phyloP scores from a whole-genome alignment of 2,888 invertebrate genomes.

The Dendrolimus pini region DNA sequence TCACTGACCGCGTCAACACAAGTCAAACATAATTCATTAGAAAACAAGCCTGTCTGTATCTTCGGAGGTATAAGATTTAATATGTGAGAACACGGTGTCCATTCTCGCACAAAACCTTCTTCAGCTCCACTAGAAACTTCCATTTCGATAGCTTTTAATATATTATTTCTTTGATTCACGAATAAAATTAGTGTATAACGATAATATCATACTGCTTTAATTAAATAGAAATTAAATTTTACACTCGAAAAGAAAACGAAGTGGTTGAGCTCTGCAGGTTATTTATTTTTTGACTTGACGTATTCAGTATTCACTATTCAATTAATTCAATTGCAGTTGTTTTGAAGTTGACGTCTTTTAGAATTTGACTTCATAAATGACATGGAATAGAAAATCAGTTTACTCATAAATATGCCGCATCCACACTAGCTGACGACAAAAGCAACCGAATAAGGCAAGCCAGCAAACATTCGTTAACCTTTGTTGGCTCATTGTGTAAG shows the following conservation, averaged over 20 bases:
- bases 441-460: no score
- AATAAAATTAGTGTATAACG: constrained; percentile 6
- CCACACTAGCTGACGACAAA: no score
- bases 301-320: no score
- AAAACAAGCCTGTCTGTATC: constrained; percentile 85
- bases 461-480: no score
- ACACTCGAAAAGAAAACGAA: constrained; percentile 15
- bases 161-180: not conserved
- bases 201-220: constrained; percentile 16
- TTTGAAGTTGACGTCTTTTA: no score
- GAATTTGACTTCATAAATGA: no score
- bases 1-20: constrained; percentile 89
- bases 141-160: constrained; percentile 30
- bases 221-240: constrained; percentile 10
- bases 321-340: no score
- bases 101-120: constrained; percentile 81
- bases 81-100: constrained; percentile 86
- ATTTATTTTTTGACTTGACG: constrained; percentile 3
- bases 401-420: no score
- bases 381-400: no score
- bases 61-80: constrained; percentile 85
- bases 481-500: no score
- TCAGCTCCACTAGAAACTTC: constrained; percentile 62
- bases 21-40: constrained; percentile 84
- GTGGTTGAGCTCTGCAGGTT: constrained; percentile 6